These are phyloP conservation scores for Hyles vespertilio DNA, from an alignment of 1,140 invertebrate species.

Conservation along the genomic window DNA sequence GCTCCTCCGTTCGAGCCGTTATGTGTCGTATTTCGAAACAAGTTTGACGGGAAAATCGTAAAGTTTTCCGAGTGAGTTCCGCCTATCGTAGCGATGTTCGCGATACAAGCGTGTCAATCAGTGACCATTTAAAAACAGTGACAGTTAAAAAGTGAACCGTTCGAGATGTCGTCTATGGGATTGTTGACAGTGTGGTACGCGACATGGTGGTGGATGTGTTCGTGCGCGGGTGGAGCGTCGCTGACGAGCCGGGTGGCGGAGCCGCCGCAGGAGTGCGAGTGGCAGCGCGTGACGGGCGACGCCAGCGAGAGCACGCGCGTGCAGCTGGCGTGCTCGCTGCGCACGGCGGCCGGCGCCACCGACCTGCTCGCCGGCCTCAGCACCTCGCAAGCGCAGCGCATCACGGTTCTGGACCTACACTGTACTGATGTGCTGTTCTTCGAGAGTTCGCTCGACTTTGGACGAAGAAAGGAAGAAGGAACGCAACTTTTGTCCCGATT, in stretches of 20 bases:
- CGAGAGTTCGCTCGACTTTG: constrained; percentile 82
- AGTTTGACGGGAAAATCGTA: constrained; percentile 73
- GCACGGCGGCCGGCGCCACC: constrained; percentile 83
- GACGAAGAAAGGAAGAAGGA: constrained; percentile 75
- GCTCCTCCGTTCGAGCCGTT: constrained; percentile 44
- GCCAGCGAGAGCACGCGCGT: constrained; percentile 75
- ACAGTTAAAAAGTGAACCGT: constrained; percentile 55
- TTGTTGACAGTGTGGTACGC: constrained; percentile 58
- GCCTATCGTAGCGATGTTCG: constrained; percentile 61
- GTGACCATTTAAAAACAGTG: constrained; percentile 66
- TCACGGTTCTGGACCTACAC: constrained; percentile 83
- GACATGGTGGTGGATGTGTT: constrained; percentile 53
- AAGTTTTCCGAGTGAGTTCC: constrained; percentile 63
- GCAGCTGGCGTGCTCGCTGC: constrained; percentile 82
- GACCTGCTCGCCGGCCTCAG: constrained; percentile 82
- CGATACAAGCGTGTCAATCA: constrained; percentile 46
- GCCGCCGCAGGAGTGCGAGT: constrained; percentile 81
- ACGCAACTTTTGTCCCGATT: constrained; percentile 82
- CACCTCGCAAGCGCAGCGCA: constrained; percentile 80
- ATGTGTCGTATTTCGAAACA: constrained; percentile 70
- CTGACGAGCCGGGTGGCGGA: constrained; percentile 72
- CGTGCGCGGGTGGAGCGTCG: constrained; percentile 50
- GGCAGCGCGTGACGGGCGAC: constrained; percentile 77
- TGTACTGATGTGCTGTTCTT: constrained; percentile 89
- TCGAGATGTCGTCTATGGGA: constrained; percentile 65